Conservation (phyloP, 2,888 invertebrate genomes). For the Meteorus colon region DNA sequence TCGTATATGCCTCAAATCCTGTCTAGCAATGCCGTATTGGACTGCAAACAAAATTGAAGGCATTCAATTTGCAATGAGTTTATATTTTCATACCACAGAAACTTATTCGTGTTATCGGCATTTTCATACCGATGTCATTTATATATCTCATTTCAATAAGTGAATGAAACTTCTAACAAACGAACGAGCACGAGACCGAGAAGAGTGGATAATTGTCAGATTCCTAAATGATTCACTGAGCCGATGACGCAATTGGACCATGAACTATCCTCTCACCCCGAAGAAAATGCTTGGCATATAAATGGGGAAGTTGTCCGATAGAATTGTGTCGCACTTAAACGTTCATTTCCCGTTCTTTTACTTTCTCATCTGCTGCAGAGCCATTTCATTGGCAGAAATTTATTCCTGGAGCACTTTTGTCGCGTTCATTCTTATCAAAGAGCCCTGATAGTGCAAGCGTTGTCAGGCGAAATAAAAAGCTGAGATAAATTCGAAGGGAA, state of each 20-base stretch:
- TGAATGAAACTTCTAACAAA: too few relatives aligned
- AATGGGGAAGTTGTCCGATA: slow-evolving; percentile 13
- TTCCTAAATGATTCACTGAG: neutral
- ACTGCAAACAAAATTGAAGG: too few relatives aligned
- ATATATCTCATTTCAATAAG: too few relatives aligned
- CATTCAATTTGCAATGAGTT: too few relatives aligned
- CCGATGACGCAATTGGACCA: neutral
- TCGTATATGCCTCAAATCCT: too few relatives aligned
- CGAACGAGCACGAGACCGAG: too few relatives aligned
- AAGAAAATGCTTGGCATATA: slow-evolving; percentile 12
- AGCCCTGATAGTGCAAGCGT: neutral
- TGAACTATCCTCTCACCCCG: neutral
- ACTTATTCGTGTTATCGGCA: too few relatives aligned
- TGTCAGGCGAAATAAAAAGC: slow-evolving; percentile 15
- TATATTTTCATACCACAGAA: too few relatives aligned
- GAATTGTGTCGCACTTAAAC: slow-evolving; percentile 22
- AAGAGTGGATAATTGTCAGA: neutral
- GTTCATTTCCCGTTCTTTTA: slow-evolving; percentile 6
- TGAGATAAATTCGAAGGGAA: neutral
- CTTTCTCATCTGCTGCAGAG: neutral
- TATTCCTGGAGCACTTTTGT: neutral
- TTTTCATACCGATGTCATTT: too few relatives aligned
- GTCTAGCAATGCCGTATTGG: too few relatives aligned
- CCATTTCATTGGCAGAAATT: neutral
- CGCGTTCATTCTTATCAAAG: neutral